Evolutionary conservation across 2,888 invertebrate species (phyloP).

Genomic region (Bruchidius siliquastri): DNA sequence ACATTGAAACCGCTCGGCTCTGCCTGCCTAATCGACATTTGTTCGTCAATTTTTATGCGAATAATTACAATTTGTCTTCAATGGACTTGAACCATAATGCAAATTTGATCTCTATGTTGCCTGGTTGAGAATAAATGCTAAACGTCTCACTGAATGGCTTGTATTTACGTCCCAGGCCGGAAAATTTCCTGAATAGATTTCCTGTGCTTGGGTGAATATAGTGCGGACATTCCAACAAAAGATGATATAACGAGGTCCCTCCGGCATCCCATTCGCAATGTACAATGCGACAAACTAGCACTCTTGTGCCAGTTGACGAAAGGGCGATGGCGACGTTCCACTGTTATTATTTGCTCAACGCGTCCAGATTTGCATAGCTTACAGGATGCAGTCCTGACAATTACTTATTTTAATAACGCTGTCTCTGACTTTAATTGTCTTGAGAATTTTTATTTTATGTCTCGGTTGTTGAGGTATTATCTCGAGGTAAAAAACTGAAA

Average conservation of each 20-base stretch:
- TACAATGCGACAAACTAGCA: constrained; percentile 1
- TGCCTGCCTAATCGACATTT: background rate
- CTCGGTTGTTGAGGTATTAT: too few species aligned
- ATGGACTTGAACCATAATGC: background rate
- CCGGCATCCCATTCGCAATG: background rate
- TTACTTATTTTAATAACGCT: too few species aligned
- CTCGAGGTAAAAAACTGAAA: too few species aligned
- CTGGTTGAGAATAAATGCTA: background rate
- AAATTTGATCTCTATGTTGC: background rate
- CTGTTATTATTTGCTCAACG: background rate
- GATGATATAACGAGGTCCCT: constrained; percentile 2
- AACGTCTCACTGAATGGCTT: background rate
- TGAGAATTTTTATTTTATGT: too few species aligned
- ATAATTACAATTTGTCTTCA: background rate
- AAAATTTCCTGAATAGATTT: constrained; percentile 3
- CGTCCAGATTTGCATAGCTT: too few species aligned
- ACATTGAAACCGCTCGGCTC: background rate
- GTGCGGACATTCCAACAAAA: constrained; percentile 2
- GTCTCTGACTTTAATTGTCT: too few species aligned
- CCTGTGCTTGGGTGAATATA: constrained; percentile 1
- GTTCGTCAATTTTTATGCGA: background rate
- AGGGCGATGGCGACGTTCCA: background rate
- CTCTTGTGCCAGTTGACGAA: background rate
- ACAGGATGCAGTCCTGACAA: too few species aligned
- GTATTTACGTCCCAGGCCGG: background rate